Conservation (phyloP, 2,888 invertebrate genomes). For the Axea sp. region DNA sequence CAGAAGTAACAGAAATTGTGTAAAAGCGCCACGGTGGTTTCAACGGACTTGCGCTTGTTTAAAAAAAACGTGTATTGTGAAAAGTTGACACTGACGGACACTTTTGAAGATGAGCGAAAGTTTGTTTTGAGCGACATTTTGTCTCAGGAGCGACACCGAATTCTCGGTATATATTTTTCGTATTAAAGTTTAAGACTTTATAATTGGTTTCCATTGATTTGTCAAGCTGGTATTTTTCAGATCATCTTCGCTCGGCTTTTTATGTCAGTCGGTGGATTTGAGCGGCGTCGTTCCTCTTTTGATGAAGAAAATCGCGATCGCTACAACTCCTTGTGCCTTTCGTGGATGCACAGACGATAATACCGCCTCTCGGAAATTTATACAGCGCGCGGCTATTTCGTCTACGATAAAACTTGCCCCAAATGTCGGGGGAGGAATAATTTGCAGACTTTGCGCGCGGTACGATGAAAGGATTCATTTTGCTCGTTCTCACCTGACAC, state of each 20-base stretch:
- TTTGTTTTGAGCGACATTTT: too few relatives aligned
- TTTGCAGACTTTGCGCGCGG: conserved; percentile 37
- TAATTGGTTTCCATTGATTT: conserved; percentile 8
- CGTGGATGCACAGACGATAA: conserved; percentile 18
- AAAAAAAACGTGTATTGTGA: too few relatives aligned
- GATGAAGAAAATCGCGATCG: conserved; percentile 36
- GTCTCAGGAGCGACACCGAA: too few relatives aligned
- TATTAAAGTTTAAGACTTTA: neutral
- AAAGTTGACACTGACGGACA: too few relatives aligned
- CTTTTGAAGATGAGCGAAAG: too few relatives aligned
- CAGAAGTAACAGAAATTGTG: too few relatives aligned
- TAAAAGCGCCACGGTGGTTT: too few relatives aligned
- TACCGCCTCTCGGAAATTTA: conserved; percentile 39
- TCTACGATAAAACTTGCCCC: conserved; percentile 51
- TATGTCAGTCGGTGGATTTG: conserved; percentile 6
- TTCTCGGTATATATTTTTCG: too few relatives aligned
- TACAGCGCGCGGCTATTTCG: conserved; percentile 51
- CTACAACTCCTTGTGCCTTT: conserved; percentile 35
- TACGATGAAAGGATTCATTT: conserved; percentile 51
- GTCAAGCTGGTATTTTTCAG: neutral
- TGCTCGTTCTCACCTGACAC: conserved; percentile 42
- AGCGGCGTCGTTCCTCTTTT: conserved; percentile 9
- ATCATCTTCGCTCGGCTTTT: conserved; percentile 4
- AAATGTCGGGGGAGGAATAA: conserved; percentile 54
- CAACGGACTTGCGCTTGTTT: too few relatives aligned